These are phyloP conservation scores for Bombus confusus DNA, from an alignment of 1,140 invertebrate species.

Conservation along the genomic window DNA sequence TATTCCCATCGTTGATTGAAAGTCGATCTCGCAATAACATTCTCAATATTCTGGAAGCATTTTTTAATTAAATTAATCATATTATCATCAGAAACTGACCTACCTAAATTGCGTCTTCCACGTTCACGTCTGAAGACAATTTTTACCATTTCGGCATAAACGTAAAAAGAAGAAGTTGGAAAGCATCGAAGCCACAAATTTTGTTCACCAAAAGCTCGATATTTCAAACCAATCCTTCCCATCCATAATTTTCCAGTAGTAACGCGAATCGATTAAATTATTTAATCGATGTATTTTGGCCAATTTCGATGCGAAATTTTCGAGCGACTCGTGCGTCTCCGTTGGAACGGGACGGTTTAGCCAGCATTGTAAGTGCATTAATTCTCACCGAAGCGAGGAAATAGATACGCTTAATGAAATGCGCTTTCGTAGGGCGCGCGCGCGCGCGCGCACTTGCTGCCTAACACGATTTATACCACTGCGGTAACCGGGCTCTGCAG, in stretches of 20 bases:
- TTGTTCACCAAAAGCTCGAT: too few species aligned
- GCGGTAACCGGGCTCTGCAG: conserved; percentile 34
- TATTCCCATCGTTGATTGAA: background rate
- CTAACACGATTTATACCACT: conserved; percentile 63
- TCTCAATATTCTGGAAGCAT: background rate
- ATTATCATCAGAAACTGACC: too few species aligned
- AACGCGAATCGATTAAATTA: background rate
- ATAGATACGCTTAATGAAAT: conserved; percentile 67
- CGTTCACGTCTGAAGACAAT: too few species aligned
- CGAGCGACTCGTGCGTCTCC: background rate
- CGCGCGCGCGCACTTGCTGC: conserved; percentile 18
- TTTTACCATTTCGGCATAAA: too few species aligned
- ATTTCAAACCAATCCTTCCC: background rate
- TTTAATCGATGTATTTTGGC: background rate
- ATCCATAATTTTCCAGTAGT: background rate
- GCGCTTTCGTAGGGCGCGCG: conserved; percentile 37
- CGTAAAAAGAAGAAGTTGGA: too few species aligned
- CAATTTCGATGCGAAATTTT: background rate
- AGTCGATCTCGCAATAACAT: background rate
- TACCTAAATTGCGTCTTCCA: too few species aligned
- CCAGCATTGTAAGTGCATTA: conserved; percentile 54
- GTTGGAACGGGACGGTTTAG: conserved; percentile 40
- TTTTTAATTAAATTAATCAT: too few species aligned
- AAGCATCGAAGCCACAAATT: too few species aligned
- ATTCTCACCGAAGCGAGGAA: conserved; percentile 48